Evolutionary conservation across 2,113 vertebrate genomes (phyloP), one percentile per base, ranked within the genome.

Genomic region (Ammodytes marinus): DNA sequence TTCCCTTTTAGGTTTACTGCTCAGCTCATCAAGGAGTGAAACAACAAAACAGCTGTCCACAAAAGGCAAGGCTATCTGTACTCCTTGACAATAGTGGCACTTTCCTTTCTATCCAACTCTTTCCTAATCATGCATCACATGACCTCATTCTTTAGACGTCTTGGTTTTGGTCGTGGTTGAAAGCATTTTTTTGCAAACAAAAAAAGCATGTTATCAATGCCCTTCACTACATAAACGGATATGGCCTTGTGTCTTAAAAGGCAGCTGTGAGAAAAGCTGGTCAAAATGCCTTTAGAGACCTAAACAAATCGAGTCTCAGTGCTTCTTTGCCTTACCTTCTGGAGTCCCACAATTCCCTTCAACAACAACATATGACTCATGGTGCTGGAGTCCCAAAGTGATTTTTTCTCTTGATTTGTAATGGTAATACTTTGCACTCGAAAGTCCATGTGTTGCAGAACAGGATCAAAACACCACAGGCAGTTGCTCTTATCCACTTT

Each of bases 1-100:
- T 91, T 87, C 42, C 4, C 50, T 40, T 85, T 83, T 43, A 75
- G 79, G 65, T 74, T 27, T 79, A 68, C 11, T 75, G 54, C 82
- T 84, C 42, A 74, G 43, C 77, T 82, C 74, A 66, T 59, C 54
- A 59, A 27, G 35, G 54, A 67, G 45, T 1, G 5, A 52, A 50
- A 69, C 43, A 84, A 60, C 15, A 15, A 73, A 68, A 74, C 69
- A 60, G 55, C 35, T 70, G 73, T 67, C 27, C 43, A 69, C 59
- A 73, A 49, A 74, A 75, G 15, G 46, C 12, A 59, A 73, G 40
- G 59, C 69, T 87, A 55, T 59, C 6, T 69, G 65, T 27, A 13
- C 55, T 63, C 45, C 53, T 75, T 69, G 64, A 65, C 37, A 19
- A 37, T 17, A 73, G 43, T 27, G 27, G 1, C 19, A 4, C 3